These are phyloP conservation scores for Diarsia mendica DNA, from an alignment of 2,888 invertebrate genomes.

Conservation along the genomic window DNA sequence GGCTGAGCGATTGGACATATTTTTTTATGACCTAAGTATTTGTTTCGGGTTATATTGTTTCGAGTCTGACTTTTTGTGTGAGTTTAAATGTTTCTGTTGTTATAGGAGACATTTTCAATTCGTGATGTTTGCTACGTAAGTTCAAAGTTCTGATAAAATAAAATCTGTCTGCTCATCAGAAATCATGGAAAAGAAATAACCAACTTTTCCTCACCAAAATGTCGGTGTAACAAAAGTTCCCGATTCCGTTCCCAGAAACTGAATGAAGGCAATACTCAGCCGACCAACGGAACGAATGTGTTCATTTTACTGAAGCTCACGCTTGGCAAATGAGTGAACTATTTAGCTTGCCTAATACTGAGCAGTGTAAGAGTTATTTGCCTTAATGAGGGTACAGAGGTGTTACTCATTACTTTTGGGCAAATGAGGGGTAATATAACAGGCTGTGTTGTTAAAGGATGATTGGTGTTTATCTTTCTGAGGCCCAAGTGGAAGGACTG, in stretches of 20 bases:
- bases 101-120: too few species aligned
- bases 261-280: conserved; percentile 1
- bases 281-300: conserved; percentile 28
- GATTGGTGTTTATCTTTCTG: conserved; percentile 7
- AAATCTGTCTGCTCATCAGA: background rate
- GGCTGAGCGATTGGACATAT: too few species aligned
- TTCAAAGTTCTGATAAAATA: background rate
- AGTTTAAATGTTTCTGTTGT: too few species aligned
- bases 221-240: conserved; percentile 27
- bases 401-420: background rate
- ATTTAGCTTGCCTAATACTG: conserved; percentile 1
- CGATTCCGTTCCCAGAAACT: background rate
- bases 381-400: conserved; percentile 5
- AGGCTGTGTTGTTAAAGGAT: background rate
- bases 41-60: too few species aligned
- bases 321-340: conserved; percentile 18
- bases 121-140: background rate
- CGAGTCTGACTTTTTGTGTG: too few species aligned
- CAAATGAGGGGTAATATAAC: background rate
- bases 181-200: background rate
- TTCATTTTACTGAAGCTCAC: conserved; percentile 19
- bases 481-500: background rate
- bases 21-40: too few species aligned
- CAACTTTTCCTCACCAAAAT: background rate
- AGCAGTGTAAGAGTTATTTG: conserved; percentile 2